phyloP scores from a whole-genome alignment of 2,797 vertebrate species.

The Melanotaenia trifasciata region DNA sequence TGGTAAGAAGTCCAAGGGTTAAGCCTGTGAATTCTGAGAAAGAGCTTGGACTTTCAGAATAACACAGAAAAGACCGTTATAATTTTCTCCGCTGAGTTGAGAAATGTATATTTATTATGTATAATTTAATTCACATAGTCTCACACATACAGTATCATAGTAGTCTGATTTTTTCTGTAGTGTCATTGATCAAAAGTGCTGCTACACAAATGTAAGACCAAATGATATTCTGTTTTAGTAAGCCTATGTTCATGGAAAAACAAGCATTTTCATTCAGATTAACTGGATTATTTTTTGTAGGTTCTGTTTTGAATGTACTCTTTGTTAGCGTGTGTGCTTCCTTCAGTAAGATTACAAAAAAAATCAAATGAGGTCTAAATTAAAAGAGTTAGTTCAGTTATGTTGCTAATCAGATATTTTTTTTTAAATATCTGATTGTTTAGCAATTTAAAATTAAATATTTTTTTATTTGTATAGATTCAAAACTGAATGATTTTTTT shows the following conservation, averaged over 20 bases:
- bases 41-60: conserved; percentile 60
- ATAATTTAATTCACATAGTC: neutral
- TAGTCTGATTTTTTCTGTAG: neutral
- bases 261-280: no score
- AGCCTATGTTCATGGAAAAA: neutral
- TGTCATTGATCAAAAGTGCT: conserved; percentile 7
- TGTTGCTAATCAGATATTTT: no score
- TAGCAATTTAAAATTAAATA: no score
- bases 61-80: conserved; percentile 37
- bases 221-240: neutral
- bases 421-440: no score
- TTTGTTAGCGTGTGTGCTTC: conserved; percentile 6
- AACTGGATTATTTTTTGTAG: neutral
- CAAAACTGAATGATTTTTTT: no score
- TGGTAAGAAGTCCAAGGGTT: conserved; percentile 60
- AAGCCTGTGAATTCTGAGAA: conserved; percentile 66
- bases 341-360: neutral
- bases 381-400: neutral
- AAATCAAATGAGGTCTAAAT: conserved; percentile 11
- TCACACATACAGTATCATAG: neutral
- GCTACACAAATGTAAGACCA: conserved; percentile 2
- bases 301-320: neutral
- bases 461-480: no score
- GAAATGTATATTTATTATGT: conserved; percentile 8
- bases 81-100: conserved; percentile 22